Evolutionary conservation across 1,140 invertebrate genomes (phyloP).

Genomic region (Bactericera cockerelli): DNA sequence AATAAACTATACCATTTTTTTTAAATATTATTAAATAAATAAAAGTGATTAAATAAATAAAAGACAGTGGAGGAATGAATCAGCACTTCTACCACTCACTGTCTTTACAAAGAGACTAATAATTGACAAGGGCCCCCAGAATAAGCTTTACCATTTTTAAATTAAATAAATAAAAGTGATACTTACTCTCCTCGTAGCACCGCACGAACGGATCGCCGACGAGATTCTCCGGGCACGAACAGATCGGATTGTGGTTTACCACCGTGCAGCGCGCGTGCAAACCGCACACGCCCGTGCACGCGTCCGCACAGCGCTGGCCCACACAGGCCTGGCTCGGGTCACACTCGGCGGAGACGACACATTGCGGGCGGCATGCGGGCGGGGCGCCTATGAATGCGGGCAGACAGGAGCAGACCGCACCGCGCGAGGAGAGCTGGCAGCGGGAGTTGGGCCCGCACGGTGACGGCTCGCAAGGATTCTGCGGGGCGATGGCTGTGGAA

Average conservation of each 20-base stretch:
- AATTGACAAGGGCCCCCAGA: no score
- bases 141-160: no score
- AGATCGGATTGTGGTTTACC: conserved; percentile 69
- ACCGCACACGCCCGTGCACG: conserved; percentile 63
- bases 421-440: conserved; percentile 41
- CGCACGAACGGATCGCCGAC: conserved; percentile 68
- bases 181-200: conserved; percentile 53
- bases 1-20: no score
- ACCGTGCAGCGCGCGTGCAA: conserved; percentile 61
- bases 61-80: no score
- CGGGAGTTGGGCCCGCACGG: conserved; percentile 68
- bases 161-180: no score
- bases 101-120: no score
- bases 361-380: conserved; percentile 60
- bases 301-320: conserved; percentile 62
- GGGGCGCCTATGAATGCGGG: conserved; percentile 57
- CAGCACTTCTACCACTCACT: no score
- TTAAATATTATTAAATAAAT: no score
- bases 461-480: conserved; percentile 58
- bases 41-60: no score
- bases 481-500: conserved; percentile 28
- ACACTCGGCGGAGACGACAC: conserved; percentile 63
- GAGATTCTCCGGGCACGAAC: conserved; percentile 54
- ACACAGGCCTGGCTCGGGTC: conserved; percentile 53
- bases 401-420: conserved; percentile 62